Conservation (phyloP, 2,888 invertebrate genomes). For the Ormyrus nitidulus region DNA sequence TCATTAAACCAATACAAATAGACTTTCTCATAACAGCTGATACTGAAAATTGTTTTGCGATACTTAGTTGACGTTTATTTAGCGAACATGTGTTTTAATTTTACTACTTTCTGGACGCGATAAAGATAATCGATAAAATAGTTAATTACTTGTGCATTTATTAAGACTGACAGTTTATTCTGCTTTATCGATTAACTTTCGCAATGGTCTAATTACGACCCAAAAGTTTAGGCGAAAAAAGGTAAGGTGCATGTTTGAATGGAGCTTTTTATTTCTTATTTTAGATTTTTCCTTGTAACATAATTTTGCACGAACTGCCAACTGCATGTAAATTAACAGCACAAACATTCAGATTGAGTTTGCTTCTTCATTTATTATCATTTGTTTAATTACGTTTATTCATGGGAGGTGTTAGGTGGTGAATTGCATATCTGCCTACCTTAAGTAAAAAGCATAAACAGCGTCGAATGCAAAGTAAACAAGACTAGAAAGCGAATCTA, state of each 20-base stretch:
- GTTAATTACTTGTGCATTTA: neutral
- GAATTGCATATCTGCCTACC: conserved; percentile 18
- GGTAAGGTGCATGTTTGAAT: conserved; percentile 52
- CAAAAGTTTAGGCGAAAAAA: conserved; percentile 39
- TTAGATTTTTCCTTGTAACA: conserved; percentile 3
- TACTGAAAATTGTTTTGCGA: conserved; percentile 54
- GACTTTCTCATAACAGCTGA: conserved; percentile 45
- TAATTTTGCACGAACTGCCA: conserved; percentile 43
- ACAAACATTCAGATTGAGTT: conserved; percentile 18
- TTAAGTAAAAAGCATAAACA: conserved; percentile 28
- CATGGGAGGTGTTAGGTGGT: conserved; percentile 65
- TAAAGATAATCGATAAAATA: conserved; percentile 15
- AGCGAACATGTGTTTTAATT: conserved; percentile 17
- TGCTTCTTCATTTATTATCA: conserved; percentile 38
- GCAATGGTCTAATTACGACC: conserved; percentile 36
- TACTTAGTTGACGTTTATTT: conserved; percentile 19
- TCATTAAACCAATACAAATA: conserved; percentile 15
- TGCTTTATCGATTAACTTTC: conserved; percentile 10
- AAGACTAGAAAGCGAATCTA: conserved; percentile 19
- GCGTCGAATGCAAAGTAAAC: conserved; percentile 3
- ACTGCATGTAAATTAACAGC: conserved; percentile 37
- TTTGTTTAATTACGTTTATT: conserved; percentile 31
- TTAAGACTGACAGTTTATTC: too few relatives aligned
- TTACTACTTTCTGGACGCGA: conserved; percentile 25
- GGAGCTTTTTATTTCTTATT: conserved; percentile 37